Base-by-base conservation (phyloP, 2,797 vertebrate genomes). In the Gobio occitaniae region DNA sequence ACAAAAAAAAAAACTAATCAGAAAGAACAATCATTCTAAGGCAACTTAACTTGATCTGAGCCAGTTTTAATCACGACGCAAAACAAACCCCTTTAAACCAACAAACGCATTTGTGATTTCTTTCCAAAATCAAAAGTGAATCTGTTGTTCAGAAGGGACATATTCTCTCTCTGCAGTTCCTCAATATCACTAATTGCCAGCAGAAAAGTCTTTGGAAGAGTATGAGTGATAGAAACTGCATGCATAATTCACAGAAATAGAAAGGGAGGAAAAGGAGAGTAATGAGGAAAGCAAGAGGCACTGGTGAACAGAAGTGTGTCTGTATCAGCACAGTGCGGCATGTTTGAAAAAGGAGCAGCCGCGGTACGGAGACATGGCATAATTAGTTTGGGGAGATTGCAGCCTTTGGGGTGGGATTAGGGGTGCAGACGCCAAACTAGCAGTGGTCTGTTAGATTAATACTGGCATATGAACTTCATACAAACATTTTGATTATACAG, bases 231-330 rank as follows among this genome's bases (percentile, higher is more conserved):
- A 86, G 88, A 88, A 85, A 82, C 71, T 29, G 85, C 88, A 91
- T 90, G 78, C 87, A 89, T 91, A 87, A 90, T 91, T 85, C 89
- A 87, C 69, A 48, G 75, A 83, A 84, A 88, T 84, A 69, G 85
- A 86, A 76, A 88, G 54, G 61, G 81, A 79, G 83, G 61, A 78
- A 83, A 83, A 86, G 79, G 84, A 83, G 66, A 76, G 85, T 84
- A 74, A 89, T 80, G 77, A 84, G 52, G 86, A 86, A 82, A 74
- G 66, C 68, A 32, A 82, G 75, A 69, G 81, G 83, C 66, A 17
- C 79, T 79, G 81, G 82, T 88, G 86, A 88, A 86, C 85, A 52
- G 87, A 87, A 79, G 25, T 38, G 76, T 50, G 74, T 79, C 52
- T 78, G 66, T 86, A 78, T 65, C 72, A 72, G 86, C 56, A 83